These are phyloP conservation scores for Acanthaster planci DNA, from an alignment of 35 echinoderm and acorn worm species.

Conservation along the genomic window DNA sequence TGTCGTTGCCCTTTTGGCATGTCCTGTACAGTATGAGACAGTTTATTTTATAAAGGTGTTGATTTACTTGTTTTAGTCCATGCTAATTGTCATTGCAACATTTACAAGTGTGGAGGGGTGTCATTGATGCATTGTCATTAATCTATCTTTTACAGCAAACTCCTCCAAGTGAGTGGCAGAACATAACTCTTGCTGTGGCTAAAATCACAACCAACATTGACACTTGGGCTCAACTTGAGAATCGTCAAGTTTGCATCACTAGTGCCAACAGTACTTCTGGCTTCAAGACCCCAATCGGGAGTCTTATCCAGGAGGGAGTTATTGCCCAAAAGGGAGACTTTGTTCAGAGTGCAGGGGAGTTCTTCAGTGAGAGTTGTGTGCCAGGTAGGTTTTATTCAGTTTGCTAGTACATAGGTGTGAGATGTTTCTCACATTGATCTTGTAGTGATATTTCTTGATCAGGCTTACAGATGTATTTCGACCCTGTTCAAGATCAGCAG, in stretches of 20 bases:
- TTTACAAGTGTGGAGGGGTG: too few relatives aligned
- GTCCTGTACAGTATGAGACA: too few relatives aligned
- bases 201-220: constrained; percentile 5
- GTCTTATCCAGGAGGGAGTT: constrained; percentile 71
- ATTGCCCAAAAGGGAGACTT: constrained; percentile 71
- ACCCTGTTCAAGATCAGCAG: too few relatives aligned
- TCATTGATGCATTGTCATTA: too few relatives aligned
- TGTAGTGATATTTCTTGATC: too few relatives aligned
- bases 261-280: constrained; percentile 50
- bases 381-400: constrained; percentile 78
- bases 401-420: too few relatives aligned
- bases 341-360: constrained; percentile 81
- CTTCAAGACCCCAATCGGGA: constrained; percentile 70
- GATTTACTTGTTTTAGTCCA: too few relatives aligned
- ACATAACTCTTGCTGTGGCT: constrained; percentile 70
- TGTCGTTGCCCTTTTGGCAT: too few relatives aligned
- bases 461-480: too few relatives aligned
- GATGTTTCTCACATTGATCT: too few relatives aligned
- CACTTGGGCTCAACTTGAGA: constrained; percentile 39
- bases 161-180: constrained; percentile 54
- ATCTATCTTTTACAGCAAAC: not conserved
- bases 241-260: constrained; percentile 56
- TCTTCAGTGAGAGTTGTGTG: constrained; percentile 82
- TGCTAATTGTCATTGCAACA: too few relatives aligned
- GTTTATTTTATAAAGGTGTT: too few relatives aligned